Evolutionary conservation across 2,888 invertebrate genomes (phyloP), one percentile per base, ranked within the genome.

Genomic region (Brachyptera putata): DNA sequence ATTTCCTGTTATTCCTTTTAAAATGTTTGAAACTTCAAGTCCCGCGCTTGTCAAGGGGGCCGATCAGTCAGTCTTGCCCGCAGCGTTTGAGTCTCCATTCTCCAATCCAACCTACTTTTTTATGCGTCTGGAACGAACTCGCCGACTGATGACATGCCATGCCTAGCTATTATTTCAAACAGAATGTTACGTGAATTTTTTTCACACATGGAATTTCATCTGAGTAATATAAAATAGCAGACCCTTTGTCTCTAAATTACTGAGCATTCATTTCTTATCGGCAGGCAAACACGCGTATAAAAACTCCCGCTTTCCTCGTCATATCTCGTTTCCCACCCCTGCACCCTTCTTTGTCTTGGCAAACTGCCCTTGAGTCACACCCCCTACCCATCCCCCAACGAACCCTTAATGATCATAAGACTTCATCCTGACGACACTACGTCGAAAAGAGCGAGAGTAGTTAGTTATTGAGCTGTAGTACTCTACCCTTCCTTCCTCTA

Each of bases 81-180:
- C 62, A 62, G 59, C 62, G 50, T 59, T 62, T 59, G 62, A 59
- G 53, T 61, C 49, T 41, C 46, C 43, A 57, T 24, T 50, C 34
- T 49, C 57, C 43, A 37, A 53, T 55, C 55, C 56, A 57, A 60
- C 58, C 62, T 57, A 39, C 61, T 64, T 64, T 64, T 64, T 64
- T 64, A 59, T 61, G 36, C 61, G 64, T 64, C 64, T 63, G 64
- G 64, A 58, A 59, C 34, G 48, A 56, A 36, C 34, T 56, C 39
- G 26, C 25, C 30, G 57, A 24, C 30, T 50, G 22, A 58, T 48
- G 58, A 58, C 58, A 58, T 50, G 58, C 50, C 58, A 49, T 48
- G 46, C 43, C 43, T 43, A 11, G 34, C 50, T 26, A 26, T 50
- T 50, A 50, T 50, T 50, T 50, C 50, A 14, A 39, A 21, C 30